Evolutionary conservation across 2,888 invertebrate genomes (phyloP).

Genomic region (Caenorhabditis sp.): DNA sequence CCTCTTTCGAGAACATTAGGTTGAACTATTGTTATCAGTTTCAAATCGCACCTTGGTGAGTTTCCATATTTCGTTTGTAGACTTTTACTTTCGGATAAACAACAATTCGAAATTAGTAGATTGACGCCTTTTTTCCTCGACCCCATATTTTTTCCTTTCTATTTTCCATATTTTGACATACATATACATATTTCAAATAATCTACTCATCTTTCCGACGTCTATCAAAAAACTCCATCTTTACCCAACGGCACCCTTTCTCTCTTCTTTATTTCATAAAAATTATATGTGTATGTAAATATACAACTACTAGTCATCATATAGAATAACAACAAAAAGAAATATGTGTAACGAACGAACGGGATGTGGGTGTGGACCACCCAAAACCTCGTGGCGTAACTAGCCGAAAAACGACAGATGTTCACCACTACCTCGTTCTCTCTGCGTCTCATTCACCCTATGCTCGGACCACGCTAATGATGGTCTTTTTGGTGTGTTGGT

Average conservation of each 20-base stretch:
- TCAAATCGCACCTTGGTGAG: too few relatives aligned
- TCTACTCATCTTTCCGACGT: not conserved
- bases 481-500: not conserved
- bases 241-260: not conserved
- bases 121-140: not conserved
- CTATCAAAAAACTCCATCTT: not conserved
- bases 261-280: not conserved
- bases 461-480: not conserved
- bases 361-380: not conserved
- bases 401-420: not conserved
- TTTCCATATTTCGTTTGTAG: too few relatives aligned
- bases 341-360: not conserved
- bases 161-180: not conserved
- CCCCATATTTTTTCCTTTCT: not conserved
- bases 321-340: not conserved
- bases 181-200: not conserved
- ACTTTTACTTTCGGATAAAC: too few relatives aligned
- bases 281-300: not conserved
- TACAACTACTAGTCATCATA: not conserved
- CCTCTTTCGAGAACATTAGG: too few relatives aligned
- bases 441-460: not conserved
- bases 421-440: not conserved
- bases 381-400: conserved; percentile 1
- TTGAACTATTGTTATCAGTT: too few relatives aligned
- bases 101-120: not conserved